Evolutionary conservation across 1,140 invertebrate genomes (phyloP).

Genomic region (Parasteatoda tepidariorum): DNA sequence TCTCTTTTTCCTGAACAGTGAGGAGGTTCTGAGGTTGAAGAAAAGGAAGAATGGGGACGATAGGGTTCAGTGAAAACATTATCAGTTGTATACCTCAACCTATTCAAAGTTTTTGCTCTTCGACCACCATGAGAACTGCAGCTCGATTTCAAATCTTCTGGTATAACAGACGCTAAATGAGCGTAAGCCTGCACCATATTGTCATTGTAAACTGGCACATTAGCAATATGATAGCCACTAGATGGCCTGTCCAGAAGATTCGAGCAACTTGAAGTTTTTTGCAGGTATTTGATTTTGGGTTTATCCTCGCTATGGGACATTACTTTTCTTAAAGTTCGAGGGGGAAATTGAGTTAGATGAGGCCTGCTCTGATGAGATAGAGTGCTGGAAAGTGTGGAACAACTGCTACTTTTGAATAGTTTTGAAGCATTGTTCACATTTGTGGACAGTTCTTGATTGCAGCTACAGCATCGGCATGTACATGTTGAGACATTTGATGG

Average conservation of each 20-base stretch:
- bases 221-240: not conserved
- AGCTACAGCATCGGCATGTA: slow-evolving; percentile 16
- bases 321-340: slow-evolving; percentile 1
- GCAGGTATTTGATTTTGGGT: not conserved
- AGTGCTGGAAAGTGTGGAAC: slow-evolving; percentile 38
- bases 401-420: slow-evolving; percentile 55
- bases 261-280: slow-evolving; percentile 53
- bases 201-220: slow-evolving; percentile 44
- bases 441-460: not conserved
- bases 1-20: not conserved
- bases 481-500: not conserved
- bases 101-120: slow-evolving; percentile 13
- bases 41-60: not conserved
- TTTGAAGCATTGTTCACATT: not conserved
- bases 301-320: not conserved
- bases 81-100: slow-evolving; percentile 5
- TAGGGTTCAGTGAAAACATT: not conserved
- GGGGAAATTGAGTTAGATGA: slow-evolving; percentile 45
- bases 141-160: slow-evolving; percentile 20
- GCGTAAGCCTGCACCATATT: slow-evolving; percentile 55
- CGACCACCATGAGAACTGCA: slow-evolving; percentile 15
- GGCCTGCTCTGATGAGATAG: slow-evolving; percentile 47
- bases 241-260: slow-evolving; percentile 35
- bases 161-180: slow-evolving; percentile 42
- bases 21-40: not conserved